Evolutionary conservation across 2,888 invertebrate genomes (phyloP), one percentile per base, ranked within the genome.

Genomic region (Teinopalpus imperialis): DNA sequence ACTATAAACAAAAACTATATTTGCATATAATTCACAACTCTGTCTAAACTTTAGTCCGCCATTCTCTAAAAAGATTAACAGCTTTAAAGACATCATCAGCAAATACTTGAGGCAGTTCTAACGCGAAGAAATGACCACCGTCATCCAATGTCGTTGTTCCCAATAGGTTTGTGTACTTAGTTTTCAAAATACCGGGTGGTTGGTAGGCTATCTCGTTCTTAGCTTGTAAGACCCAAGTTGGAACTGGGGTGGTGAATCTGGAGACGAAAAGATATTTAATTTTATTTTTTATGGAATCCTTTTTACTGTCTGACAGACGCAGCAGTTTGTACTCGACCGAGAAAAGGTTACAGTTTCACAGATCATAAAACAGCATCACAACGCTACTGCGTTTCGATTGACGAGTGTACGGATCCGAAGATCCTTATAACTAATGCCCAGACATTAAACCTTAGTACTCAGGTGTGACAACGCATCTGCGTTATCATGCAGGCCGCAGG

Each of bases 101-200:
- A 5, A 96, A 69, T 0, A 91, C 57, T 48, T 90, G 63, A 0
- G 96, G 95, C 44, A 91, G 81, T 72, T 97, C 94, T 36, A 95
- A 83, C 0, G 95, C 95, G 0, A 93, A 91, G 79, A 96, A 97
- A 72, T 97, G 97, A 0, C 97, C 97, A 1, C 94, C 95, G 2
- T 89, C 71, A 0, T 85, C 68, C 49, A 92, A 70, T 31, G 92
- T 86, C 0, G 89, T 92, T 50, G 90, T 89, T 34, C 92, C 92
- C 2, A 94, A 79, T 2, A 96, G 60, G 62, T 95, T 93, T 1
- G 63, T 62, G 63, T 78, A 94, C 56, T 90, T 91, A 1, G 80
- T 72, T 29, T 76, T 73, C 7, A 94, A 57, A 7, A 93, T 68
- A 24, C 74, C 80, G 14, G 92, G 90, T 0, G 93, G 87, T n/a